Conservation (phyloP, 2,888 invertebrate genomes). For the Drosophila paramelanica region DNA sequence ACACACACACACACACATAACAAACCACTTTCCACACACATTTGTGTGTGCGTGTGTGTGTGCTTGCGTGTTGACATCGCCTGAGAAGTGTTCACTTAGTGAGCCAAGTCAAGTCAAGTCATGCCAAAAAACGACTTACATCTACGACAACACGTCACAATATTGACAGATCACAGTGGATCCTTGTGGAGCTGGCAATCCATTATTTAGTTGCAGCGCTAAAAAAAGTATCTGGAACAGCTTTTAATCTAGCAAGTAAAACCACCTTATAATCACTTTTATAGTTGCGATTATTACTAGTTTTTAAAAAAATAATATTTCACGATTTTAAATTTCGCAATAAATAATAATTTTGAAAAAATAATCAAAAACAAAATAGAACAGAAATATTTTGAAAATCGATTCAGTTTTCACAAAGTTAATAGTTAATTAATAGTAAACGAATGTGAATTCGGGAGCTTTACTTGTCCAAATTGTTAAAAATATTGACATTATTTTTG, state of each 20-base stretch:
- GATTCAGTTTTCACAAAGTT: too few species aligned
- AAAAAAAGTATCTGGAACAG: neutral
- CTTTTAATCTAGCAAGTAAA: neutral
- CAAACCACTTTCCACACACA: slow-evolving; percentile 44
- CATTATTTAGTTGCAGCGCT: neutral
- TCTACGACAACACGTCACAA: slow-evolving; percentile 11
- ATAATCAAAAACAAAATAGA: too few species aligned
- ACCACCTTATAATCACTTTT: too few species aligned
- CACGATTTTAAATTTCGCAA: too few species aligned
- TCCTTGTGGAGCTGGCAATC: slow-evolving; percentile 39
- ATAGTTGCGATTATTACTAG: too few species aligned
- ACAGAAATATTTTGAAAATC: too few species aligned
- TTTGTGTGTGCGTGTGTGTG: slow-evolving; percentile 5
- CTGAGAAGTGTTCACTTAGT: slow-evolving; percentile 29
- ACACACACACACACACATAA: slow-evolving; percentile 2
- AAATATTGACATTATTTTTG: too few species aligned
- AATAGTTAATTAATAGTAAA: too few species aligned
- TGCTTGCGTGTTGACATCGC: neutral
- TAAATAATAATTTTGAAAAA: too few species aligned
- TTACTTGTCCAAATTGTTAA: too few species aligned
- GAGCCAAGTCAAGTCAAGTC: slow-evolving; percentile 9
- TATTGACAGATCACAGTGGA: slow-evolving; percentile 34
- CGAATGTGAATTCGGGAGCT: too few species aligned
- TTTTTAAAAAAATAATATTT: too few species aligned
- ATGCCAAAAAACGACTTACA: neutral